Base-by-base conservation (phyloP, 2,113 vertebrate genomes). In the Oryzias celebensis region DNA sequence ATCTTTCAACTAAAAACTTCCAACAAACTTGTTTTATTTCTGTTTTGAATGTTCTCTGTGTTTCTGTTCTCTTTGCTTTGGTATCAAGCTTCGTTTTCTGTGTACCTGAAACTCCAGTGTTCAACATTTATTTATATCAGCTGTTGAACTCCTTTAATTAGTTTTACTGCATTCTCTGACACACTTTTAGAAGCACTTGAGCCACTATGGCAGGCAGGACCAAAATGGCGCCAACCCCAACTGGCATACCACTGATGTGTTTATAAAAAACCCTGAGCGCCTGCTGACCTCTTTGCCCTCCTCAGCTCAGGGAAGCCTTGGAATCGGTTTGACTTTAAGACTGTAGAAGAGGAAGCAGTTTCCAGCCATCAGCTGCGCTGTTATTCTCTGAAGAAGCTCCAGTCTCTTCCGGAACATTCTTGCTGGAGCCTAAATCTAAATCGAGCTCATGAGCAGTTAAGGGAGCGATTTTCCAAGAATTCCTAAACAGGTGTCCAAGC, bases 401-500 rank as follows among this genome's bases (percentile, higher is more conserved):
- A 12, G 10, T 49, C 65, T 17, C 64, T 77, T 87, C 85, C 69
- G 85, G 86, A 87, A 85, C 68, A 42, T 82, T 90, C 86, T 63
- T 51, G 26, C 65, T 16, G 61, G 58, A 56, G 57, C 78, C 80
- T 71, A 62, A 58, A 72, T 85, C 89, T 91, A 91, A 89, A 87
- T 85, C 26, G 63, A 63, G 82, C 87, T 66, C 64, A 51, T 73
- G 68, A 50, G 58, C 17, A 74, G 53, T 65, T 14, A 69, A 66
- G 71, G 76, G 79, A 84, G 66, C 45, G 70, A 79, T 73, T 75
- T 81, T 84, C 54, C 58, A 78, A 80, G 87, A 85, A 90, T 89
- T 73, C 82, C 54, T 77, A 17, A 84, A 89, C 91, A 91, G 90
- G 89, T 90, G 91, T 66, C 48, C 56, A 41, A 63, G 79, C 72